Evolutionary conservation across 2,888 invertebrate species (phyloP).

Genomic region (Eugnorisma glareosa): DNA sequence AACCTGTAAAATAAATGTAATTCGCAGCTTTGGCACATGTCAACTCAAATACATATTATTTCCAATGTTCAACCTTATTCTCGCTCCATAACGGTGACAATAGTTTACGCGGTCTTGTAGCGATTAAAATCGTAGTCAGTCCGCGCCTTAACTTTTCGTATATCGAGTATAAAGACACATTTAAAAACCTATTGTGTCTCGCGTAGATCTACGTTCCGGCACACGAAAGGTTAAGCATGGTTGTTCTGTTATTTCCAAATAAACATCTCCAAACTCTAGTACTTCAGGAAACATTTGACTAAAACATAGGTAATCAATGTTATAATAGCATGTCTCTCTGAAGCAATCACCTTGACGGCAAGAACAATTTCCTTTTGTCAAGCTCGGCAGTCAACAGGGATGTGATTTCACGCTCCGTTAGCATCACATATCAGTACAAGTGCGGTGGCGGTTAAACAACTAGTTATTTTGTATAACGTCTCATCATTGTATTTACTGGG

Average conservation of each 20-base stretch:
- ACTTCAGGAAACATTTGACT: constrained; percentile 61
- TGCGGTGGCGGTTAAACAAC: constrained; percentile 59
- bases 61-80: too few species aligned
- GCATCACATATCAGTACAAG: constrained; percentile 66
- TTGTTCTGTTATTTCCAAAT: constrained; percentile 9
- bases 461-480: constrained; percentile 55
- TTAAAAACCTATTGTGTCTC: too few species aligned
- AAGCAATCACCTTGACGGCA: constrained; percentile 73
- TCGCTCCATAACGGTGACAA: too few species aligned
- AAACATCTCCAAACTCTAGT: constrained; percentile 1
- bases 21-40: too few species aligned
- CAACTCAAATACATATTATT: too few species aligned
- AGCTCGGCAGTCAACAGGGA: constrained; percentile 75
- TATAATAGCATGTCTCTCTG: constrained; percentile 69
- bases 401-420: constrained; percentile 79
- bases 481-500: constrained; percentile 57
- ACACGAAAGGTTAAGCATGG: too few species aligned
- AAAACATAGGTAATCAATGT: constrained; percentile 60
- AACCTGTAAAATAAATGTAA: too few species aligned
- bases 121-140: too few species aligned
- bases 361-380: constrained; percentile 78
- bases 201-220: too few species aligned
- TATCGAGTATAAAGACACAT: too few species aligned
- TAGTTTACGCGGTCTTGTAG: too few species aligned
- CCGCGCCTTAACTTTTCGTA: too few species aligned